Evolutionary conservation across 2,797 vertebrate genomes (phyloP).

Genomic region (Sebastes oblongus): DNA sequence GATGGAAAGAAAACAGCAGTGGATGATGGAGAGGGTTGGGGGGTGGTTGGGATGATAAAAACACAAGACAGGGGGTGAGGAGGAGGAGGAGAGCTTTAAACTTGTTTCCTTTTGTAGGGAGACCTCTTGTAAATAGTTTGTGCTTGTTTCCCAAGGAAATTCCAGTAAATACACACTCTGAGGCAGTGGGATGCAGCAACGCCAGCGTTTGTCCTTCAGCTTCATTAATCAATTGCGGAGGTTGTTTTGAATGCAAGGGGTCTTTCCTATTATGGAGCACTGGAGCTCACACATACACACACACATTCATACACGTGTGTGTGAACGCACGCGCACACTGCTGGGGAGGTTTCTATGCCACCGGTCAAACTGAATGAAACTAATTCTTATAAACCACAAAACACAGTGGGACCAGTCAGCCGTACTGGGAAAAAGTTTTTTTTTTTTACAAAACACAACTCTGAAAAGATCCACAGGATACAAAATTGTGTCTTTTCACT

Average conservation of each 20-base stretch:
- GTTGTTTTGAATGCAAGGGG: constrained; percentile 34
- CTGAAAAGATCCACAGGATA: constrained; percentile 65
- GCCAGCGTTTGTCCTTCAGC: constrained; percentile 47
- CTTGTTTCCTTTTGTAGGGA: constrained; percentile 35
- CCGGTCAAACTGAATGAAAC: constrained; percentile 68
- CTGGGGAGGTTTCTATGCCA: constrained; percentile 56
- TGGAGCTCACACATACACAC: neutral
- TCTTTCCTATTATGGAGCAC: constrained; percentile 17
- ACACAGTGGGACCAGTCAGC: constrained; percentile 49
- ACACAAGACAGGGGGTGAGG: neutral
- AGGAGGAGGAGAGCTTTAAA: constrained; percentile 25
- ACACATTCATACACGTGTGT: constrained; percentile 2
- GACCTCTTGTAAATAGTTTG: constrained; percentile 39
- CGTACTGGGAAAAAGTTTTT: constrained; percentile 24
- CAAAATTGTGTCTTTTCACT: constrained; percentile 55
- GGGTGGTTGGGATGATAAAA: neutral
- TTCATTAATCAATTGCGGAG: constrained; percentile 46
- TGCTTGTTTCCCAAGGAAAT: constrained; percentile 38
- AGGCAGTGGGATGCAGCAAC: constrained; percentile 45
- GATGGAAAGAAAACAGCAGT: constrained; percentile 52
- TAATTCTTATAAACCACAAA: constrained; percentile 46
- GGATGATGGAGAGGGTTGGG: neutral
- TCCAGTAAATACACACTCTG: constrained; percentile 32
- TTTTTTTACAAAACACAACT: constrained; percentile 42
- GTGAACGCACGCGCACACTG: neutral